phyloP scores from a whole-genome alignment of 2,113 vertebrate genomes.

The Myrmecobius fasciatus region DNA sequence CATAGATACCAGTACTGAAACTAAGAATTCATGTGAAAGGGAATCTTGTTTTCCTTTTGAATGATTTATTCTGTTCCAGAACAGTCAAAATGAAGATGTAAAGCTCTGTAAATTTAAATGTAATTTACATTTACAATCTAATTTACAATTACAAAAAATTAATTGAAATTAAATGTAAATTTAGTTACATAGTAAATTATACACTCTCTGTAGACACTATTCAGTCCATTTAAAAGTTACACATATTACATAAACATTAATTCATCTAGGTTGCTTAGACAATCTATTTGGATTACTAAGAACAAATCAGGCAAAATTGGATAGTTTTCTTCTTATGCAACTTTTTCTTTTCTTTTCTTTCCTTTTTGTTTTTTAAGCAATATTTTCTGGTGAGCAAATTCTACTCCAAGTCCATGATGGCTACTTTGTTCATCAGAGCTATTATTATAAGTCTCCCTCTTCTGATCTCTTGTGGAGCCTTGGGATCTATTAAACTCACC shows the following conservation, averaged over 20 bases:
- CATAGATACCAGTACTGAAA: slow-evolving; percentile 88
- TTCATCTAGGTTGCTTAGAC: slow-evolving; percentile 85
- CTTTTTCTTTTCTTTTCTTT: slow-evolving; percentile 52
- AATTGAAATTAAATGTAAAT: too few relatives aligned
- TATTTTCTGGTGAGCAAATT: slow-evolving; percentile 96
- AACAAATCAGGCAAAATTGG: slow-evolving; percentile 83
- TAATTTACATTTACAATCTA: too few relatives aligned
- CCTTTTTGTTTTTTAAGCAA: slow-evolving; percentile 54
- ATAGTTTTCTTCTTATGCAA: slow-evolving; percentile 85
- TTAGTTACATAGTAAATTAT: slow-evolving; percentile 86
- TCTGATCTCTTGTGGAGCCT: slow-evolving; percentile 91
- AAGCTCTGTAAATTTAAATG: slow-evolving; percentile 87
- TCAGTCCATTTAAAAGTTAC: slow-evolving; percentile 93
- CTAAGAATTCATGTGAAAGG: slow-evolving; percentile 84
- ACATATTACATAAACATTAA: slow-evolving; percentile 90
- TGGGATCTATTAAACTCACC: slow-evolving; percentile 94
- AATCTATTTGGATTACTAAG: slow-evolving; percentile 82
- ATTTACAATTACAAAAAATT: too few relatives aligned
- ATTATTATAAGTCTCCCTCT: slow-evolving; percentile 96
- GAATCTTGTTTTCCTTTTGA: slow-evolving; percentile 84
- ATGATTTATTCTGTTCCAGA: slow-evolving; percentile 83
- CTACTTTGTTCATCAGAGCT: slow-evolving; percentile 95
- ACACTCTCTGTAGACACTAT: slow-evolving; percentile 93
- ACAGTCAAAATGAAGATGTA: slow-evolving; percentile 83
- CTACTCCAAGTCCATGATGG: slow-evolving; percentile 96